Conservation (phyloP, 2,888 invertebrate species). For the Drosophila barbarae region DNA sequence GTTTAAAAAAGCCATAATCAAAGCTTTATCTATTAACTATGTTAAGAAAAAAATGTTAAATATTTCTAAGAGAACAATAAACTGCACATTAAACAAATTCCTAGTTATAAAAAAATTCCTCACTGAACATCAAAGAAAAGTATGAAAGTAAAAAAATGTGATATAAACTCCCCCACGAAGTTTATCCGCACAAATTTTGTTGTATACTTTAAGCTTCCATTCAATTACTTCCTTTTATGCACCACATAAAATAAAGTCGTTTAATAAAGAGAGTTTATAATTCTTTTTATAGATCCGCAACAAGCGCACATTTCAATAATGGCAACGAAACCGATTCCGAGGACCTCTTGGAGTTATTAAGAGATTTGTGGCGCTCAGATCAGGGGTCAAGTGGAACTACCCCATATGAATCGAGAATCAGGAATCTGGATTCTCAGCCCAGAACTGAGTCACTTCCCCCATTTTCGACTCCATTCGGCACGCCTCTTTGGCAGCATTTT, state of each 20-base stretch:
- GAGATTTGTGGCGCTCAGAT: slow-evolving; percentile 61
- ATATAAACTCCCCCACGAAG: not conserved
- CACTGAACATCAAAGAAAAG: not conserved
- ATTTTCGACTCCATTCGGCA: slow-evolving; percentile 49
- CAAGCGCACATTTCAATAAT: slow-evolving; percentile 42
- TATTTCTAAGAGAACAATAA: not conserved
- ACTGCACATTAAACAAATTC: not conserved
- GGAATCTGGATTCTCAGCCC: slow-evolving; percentile 11
- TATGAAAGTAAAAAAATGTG: not conserved
- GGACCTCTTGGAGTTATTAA: slow-evolving; percentile 24
- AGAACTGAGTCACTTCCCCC: slow-evolving; percentile 9
- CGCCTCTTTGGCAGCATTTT: slow-evolving; percentile 61
- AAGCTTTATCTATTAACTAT: too few species aligned
- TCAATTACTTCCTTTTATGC: slow-evolving; percentile 37
- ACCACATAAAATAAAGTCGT: slow-evolving; percentile 11
- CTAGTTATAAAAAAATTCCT: not conserved
- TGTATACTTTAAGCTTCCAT: slow-evolving; percentile 20
- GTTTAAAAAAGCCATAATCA: not conserved
- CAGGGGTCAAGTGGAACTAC: slow-evolving; percentile 46
- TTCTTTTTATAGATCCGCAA: slow-evolving; percentile 41
- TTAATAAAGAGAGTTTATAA: slow-evolving; percentile 31
- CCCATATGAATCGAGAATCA: slow-evolving; percentile 24
- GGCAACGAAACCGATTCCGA: slow-evolving; percentile 13
- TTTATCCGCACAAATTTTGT: not conserved
- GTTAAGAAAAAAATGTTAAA: not conserved